Evolutionary conservation across 2,888 invertebrate species (phyloP), one percentile per base, ranked within the genome.

Genomic region (Bhutanitis thaidina): DNA sequence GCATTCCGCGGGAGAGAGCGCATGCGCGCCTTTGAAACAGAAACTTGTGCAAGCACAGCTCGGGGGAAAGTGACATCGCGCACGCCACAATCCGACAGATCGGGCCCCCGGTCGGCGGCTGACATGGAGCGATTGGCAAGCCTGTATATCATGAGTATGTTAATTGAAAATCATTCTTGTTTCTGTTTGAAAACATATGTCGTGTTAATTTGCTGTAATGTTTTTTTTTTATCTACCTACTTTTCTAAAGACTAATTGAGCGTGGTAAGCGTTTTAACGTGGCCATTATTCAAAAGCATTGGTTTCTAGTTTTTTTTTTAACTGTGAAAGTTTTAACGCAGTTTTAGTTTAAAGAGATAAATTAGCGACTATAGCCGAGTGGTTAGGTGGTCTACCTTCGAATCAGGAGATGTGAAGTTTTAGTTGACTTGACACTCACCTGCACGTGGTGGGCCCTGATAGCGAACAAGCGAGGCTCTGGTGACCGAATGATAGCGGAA

Each of bases 51-150:
- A 59, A 66, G 60, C 67, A 67, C 58, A 4, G 34, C 12, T 34
- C 34, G 62, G 74, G 83, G 74, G 87, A 87, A 87, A 88, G 86
- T 83, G 80, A 81, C 69, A 55, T 43, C 16, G 56, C n/a, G n/a
- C 85, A 83, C 83, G 82, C 85, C 80, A 81, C 64, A 73, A 79
- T 74, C 74, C 4, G 27, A 8, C 13, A 72, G 62, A 63, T 56
- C 60, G 58, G 55, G 57, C 56, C 53, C 53, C 62, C 60, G 60
- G 57, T 74, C 71, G 27, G 7, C 34, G n/a, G 73, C 71, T 72
- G 64, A 60, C 67, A 60, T 67, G 57, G 80, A 81, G 80, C 79
- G 71, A 63, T 62, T 63, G 57, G 55, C 59, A 58, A 59, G 50
- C 53, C 46, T 55, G 62, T 58, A 54, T 51, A 54, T 52, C 51